These are phyloP conservation scores for Piprites chloris DNA, from an alignment of 2,113 vertebrate species.

Conservation along the genomic window DNA sequence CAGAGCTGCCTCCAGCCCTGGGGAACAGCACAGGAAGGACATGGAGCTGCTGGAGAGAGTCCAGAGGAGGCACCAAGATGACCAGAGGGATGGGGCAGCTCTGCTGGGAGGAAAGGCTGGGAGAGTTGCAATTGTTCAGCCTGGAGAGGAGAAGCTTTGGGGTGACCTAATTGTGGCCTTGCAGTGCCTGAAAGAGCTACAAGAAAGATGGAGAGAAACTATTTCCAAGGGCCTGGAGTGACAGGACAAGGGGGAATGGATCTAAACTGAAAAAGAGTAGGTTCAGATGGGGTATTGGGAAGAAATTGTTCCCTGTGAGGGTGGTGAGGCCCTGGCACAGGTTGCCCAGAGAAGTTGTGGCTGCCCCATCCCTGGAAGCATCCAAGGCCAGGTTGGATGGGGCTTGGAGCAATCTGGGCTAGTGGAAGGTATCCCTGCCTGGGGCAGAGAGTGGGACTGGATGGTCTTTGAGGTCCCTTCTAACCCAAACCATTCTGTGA, in stretches of 20 bases:
- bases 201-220: rapidly evolving
- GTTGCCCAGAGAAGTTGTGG: background rate
- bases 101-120: background rate
- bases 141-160: background rate
- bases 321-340: rapidly evolving
- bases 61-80: background rate
- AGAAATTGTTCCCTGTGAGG: background rate
- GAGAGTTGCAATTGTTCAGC: background rate
- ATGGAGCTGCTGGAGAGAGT: background rate
- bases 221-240: rapidly evolving
- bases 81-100: background rate
- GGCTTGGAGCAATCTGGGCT: rapidly evolving
- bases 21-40: background rate
- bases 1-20: background rate
- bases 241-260: rapidly evolving
- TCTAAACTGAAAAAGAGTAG: background rate
- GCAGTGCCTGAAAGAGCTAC: rapidly evolving
- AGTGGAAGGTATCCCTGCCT: background rate
- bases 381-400: rapidly evolving
- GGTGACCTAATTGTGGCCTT: rapidly evolving
- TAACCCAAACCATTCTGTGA: background rate
- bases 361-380: background rate
- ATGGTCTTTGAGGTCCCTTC: rapidly evolving
- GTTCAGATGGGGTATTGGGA: rapidly evolving
- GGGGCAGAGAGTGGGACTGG: rapidly evolving